Evolutionary conservation across 2,888 invertebrate genomes (phyloP).

Genomic region (Petrophora chlorosata): DNA sequence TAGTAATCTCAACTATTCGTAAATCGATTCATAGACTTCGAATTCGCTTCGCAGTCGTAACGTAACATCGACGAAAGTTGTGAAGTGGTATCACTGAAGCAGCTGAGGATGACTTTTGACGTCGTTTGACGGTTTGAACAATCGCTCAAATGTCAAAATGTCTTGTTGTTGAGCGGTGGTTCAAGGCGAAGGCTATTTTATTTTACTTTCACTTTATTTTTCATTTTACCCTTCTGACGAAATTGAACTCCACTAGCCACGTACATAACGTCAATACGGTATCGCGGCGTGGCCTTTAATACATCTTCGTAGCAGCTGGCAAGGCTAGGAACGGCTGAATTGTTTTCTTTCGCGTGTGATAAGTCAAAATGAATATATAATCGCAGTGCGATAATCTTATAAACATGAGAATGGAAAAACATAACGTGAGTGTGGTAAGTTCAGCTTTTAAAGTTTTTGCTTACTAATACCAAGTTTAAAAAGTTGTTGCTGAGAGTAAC

Average conservation of each 20-base stretch:
- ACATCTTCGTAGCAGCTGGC: not conserved
- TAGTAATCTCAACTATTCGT: no score
- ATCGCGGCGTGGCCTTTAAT: not conserved
- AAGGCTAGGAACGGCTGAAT: not conserved
- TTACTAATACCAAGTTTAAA: no score
- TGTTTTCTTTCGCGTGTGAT: not conserved
- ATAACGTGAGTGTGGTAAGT: constrained; percentile 54
- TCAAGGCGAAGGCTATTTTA: no score
- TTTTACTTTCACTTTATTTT: constrained; percentile 25
- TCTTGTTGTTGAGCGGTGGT: no score
- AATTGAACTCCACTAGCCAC: constrained; percentile 20
- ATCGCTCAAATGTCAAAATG: no score
- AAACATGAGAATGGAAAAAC: constrained; percentile 69
- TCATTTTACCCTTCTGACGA: constrained; percentile 11
- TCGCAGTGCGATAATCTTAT: not conserved
- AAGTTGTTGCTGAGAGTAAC: no score
- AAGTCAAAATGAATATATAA: constrained; percentile 14
- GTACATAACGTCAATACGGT: constrained; percentile 8
- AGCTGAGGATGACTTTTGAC: no score
- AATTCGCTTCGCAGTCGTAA: no score
- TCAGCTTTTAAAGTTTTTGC: not conserved
- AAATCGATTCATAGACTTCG: no score
- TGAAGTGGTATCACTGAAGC: no score
- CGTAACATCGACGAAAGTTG: no score
- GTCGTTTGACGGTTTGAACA: no score